A percentile compares a stretch with the other conserved stretches of the same genome.
phyloP scores from a whole-genome alignment of 2,888 invertebrate species.

The Parascotia fuliginaria region DNA sequence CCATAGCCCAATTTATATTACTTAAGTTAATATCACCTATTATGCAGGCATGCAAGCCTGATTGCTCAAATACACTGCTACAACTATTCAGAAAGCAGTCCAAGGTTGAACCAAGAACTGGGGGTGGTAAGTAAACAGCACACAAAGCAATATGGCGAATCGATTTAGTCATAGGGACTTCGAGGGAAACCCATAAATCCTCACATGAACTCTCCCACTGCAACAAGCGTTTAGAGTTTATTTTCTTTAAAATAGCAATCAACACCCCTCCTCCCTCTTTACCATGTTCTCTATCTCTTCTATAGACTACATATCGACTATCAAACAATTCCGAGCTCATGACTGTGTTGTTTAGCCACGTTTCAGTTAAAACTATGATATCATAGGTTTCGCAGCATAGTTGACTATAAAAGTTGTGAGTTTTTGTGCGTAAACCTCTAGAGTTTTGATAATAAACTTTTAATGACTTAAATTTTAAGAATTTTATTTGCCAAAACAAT shows the following conservation, averaged over 20 bases:
- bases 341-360: background rate
- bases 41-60: background rate
- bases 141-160: constrained; percentile 1
- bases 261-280: background rate
- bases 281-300: background rate
- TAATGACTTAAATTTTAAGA: no score
- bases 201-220: background rate
- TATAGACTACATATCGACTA: no score
- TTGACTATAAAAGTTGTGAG: background rate
- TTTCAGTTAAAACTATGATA: background rate
- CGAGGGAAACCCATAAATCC: background rate
- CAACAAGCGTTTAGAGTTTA: background rate
- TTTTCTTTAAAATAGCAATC: background rate
- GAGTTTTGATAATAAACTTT: background rate
- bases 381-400: background rate
- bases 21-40: constrained; percentile 6
- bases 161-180: background rate
- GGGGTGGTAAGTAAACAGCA: constrained; percentile 14
- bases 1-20: constrained; percentile 1
- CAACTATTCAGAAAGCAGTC: constrained; percentile 5
- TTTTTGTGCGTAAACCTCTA: background rate
- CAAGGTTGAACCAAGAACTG: background rate
- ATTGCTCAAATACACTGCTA: background rate
- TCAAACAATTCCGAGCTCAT: no score
- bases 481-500: no score